Evolutionary conservation across 2,113 vertebrate genomes (phyloP).

Genomic region (Sturnira hondurensis): DNA sequence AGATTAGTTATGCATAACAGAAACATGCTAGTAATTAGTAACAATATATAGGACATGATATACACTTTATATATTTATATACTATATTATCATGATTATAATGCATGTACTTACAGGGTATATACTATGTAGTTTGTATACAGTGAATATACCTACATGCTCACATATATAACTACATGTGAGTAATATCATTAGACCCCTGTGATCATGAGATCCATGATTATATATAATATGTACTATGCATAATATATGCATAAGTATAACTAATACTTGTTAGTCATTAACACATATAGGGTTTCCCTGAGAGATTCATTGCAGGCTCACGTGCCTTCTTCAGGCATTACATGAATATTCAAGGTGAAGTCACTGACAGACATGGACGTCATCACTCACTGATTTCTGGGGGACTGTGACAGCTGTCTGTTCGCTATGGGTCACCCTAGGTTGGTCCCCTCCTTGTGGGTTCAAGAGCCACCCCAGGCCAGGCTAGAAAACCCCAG

Average conservation of each 20-base stretch:
- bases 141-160: neutral
- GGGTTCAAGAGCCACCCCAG: neutral
- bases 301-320: neutral
- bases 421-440: neutral
- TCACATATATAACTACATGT: neutral
- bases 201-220: neutral
- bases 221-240: neutral
- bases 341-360: neutral
- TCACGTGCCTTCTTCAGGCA: neutral
- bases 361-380: neutral
- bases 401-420: neutral
- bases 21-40: neutral
- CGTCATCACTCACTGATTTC: too few species aligned
- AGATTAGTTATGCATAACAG: neutral
- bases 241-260: neutral
- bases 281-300: neutral
- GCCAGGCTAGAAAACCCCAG: neutral
- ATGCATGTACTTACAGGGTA: neutral
- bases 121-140: neutral
- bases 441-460: rapidly evolving
- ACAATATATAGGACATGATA: neutral
- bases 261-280: neutral
- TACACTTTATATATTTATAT: too few species aligned
- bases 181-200: neutral
- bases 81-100: neutral